These are phyloP conservation scores for Lasioglossum albipes DNA, from an alignment of 1,140 invertebrate species.

Conservation along the genomic window DNA sequence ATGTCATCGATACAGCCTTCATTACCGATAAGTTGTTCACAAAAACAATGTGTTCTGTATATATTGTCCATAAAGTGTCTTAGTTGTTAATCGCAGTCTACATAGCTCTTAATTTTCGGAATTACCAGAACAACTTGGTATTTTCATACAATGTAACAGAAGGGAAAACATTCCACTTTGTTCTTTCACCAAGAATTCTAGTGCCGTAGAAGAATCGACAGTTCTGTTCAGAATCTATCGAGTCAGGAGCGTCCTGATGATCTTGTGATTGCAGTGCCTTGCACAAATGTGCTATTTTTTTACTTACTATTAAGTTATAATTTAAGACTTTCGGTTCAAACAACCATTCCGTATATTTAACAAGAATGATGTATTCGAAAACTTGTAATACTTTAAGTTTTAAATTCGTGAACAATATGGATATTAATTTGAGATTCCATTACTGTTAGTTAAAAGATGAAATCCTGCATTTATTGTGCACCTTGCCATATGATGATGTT, in stretches of 20 bases:
- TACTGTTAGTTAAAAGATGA: constrained; percentile 23
- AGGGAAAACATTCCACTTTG: constrained; percentile 15
- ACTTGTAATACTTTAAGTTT: constrained; percentile 7
- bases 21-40: constrained; percentile 50
- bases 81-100: constrained; percentile 60
- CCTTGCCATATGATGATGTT: constrained; percentile 4
- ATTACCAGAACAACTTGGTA: constrained; percentile 38
- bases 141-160: constrained; percentile 29
- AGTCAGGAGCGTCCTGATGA: constrained; percentile 14
- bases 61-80: constrained; percentile 68
- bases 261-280: constrained; percentile 57
- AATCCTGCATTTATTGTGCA: constrained; percentile 10
- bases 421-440: constrained; percentile 16
- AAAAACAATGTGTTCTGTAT: constrained; percentile 65
- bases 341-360: constrained; percentile 42
- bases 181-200: constrained; percentile 31
- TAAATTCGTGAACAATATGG: constrained; percentile 18
- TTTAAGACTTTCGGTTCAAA: constrained; percentile 19
- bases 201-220: constrained; percentile 15
- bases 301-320: constrained; percentile 38
- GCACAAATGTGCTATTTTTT: constrained; percentile 18
- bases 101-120: constrained; percentile 31
- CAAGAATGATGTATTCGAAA: constrained; percentile 15
- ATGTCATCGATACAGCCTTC: constrained; percentile 30
- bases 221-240: constrained; percentile 33